Percentiles rank a stretch among this genome's conserved stretches.
phyloP scores from a whole-genome alignment of 2,797 vertebrate genomes.

The Hydrolagus colliei region DNA sequence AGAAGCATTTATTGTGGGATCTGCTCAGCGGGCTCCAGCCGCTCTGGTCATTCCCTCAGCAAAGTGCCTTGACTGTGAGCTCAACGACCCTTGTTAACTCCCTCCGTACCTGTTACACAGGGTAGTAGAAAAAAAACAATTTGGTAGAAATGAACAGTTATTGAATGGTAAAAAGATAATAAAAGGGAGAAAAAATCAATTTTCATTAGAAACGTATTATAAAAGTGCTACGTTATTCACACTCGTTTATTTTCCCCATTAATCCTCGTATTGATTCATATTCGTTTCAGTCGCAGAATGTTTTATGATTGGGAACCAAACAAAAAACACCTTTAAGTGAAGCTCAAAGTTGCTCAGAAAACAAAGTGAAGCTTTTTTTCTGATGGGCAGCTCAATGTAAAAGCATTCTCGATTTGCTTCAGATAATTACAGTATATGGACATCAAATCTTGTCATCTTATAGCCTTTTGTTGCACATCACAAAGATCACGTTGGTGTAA shows the following conservation, averaged over 20 bases:
- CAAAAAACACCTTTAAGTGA: neutral
- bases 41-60: no score
- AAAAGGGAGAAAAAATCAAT: neutral
- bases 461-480: neutral
- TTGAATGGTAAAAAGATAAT: neutral
- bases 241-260: neutral
- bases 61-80: no score
- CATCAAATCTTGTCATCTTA: neutral
- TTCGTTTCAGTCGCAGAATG: neutral
- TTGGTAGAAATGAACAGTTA: neutral
- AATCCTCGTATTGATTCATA: neutral
- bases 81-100: no score
- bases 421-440: neutral
- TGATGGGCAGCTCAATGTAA: neutral
- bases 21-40: no score
- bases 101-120: no score
- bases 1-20: no score
- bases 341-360: no score
- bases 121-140: no score
- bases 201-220: neutral
- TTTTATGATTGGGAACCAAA: neutral
- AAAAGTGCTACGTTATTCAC: neutral
- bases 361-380: neutral
- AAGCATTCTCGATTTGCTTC: neutral
- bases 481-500: neutral